Conservation (phyloP, 2,113 vertebrate genomes). For the Colaptes auratus region DNA sequence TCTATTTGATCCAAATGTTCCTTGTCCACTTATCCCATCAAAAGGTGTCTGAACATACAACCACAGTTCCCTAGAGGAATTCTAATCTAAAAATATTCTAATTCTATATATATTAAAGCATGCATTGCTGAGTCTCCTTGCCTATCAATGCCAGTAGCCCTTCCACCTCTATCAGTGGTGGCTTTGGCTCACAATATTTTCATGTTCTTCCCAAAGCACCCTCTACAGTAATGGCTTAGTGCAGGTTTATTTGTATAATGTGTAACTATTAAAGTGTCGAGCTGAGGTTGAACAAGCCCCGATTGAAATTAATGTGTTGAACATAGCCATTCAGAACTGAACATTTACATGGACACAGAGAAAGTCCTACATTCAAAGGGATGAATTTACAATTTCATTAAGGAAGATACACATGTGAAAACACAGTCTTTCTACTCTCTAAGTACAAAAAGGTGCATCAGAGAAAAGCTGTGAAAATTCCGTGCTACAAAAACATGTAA, state of each 20-base stretch:
- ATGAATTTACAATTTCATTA: neutral
- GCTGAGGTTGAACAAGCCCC: neutral
- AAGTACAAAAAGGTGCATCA: neutral
- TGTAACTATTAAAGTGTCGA: neutral
- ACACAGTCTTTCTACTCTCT: neutral
- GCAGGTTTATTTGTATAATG: neutral
- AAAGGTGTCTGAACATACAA: neutral
- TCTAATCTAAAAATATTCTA: neutral
- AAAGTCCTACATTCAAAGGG: neutral
- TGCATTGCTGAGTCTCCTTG: neutral
- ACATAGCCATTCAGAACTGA: neutral
- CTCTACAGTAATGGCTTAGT: neutral
- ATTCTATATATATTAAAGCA: neutral
- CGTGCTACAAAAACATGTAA: neutral
- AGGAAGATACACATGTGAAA: neutral
- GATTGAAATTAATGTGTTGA: neutral
- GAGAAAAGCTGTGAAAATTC: neutral
- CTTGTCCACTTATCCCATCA: neutral
- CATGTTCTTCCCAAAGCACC: neutral
- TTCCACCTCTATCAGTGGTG: neutral
- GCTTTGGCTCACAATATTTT: neutral
- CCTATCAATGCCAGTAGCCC: neutral
- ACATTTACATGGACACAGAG: neutral
- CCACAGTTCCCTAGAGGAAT: neutral
- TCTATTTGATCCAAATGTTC: neutral